Conservation (phyloP, 2,797 vertebrate genomes). For the Poliocrania exsul region DNA sequence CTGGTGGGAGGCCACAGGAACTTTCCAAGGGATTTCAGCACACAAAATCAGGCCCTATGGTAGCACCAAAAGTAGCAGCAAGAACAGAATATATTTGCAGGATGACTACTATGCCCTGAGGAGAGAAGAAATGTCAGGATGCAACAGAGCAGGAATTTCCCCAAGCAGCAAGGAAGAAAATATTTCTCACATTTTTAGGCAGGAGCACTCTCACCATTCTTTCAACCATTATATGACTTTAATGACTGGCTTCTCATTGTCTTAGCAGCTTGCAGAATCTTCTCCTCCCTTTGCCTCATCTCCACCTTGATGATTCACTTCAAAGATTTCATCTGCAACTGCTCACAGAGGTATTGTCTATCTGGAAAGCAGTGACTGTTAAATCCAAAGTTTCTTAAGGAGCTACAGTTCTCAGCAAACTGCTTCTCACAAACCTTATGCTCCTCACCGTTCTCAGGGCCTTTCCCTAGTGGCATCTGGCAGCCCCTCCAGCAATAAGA, state of each 20-base stretch:
- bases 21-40: background rate
- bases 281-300: background rate
- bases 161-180: background rate
- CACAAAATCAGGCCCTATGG: background rate
- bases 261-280: background rate
- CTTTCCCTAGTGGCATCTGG: background rate
- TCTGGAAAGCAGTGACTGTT: background rate
- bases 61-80: background rate
- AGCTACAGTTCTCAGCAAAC: background rate
- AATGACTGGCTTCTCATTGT: background rate
- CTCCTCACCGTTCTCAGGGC: background rate
- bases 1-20: background rate
- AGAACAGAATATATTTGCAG: background rate
- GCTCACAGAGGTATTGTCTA: background rate
- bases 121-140: background rate
- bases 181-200: background rate
- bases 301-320: background rate
- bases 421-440: background rate
- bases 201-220: background rate
- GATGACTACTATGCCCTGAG: background rate
- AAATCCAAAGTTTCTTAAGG: background rate
- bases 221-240: background rate
- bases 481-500: background rate
- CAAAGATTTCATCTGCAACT: conserved; percentile 1
- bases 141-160: background rate